phyloP scores from a whole-genome alignment of 2,113 vertebrate species.

The Nannospalax galili region DNA sequence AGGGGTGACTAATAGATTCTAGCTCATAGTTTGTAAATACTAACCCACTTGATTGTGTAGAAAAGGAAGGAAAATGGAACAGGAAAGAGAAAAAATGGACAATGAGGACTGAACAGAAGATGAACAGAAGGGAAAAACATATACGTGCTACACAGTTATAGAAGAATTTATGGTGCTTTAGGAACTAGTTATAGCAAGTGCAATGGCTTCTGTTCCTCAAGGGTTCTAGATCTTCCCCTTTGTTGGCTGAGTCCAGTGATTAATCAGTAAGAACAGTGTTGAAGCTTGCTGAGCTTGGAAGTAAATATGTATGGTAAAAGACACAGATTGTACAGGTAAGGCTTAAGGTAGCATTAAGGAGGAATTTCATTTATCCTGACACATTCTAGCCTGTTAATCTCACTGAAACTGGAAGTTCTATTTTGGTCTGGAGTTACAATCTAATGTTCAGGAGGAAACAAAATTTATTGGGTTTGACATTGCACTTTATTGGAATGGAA shows the following conservation, averaged over 20 bases:
- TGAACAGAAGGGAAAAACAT: neutral
- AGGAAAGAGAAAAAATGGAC: constrained; percentile 14
- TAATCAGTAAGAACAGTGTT: constrained; percentile 25
- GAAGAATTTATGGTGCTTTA: neutral
- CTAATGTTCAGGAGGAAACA: constrained; percentile 49
- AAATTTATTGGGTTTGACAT: constrained; percentile 69
- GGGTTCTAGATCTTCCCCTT: neutral
- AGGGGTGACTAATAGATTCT: neutral
- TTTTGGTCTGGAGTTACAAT: constrained; percentile 65
- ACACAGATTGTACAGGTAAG: constrained; percentile 48
- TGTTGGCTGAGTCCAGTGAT: neutral
- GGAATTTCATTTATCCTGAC: constrained; percentile 67
- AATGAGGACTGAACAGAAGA: neutral
- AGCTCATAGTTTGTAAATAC: neutral
- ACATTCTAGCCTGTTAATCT: constrained; percentile 65
- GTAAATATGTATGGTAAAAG: constrained; percentile 36
- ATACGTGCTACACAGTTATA: neutral
- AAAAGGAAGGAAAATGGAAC: neutral
- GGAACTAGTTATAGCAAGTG: neutral
- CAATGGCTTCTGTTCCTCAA: neutral
- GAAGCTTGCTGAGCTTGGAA: constrained; percentile 29
- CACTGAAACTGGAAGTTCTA: constrained; percentile 41
- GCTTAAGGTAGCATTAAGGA: constrained; percentile 10
- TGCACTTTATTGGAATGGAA: constrained; percentile 60
- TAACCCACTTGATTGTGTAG: neutral